Percentiles rank a stretch among this genome's conserved stretches.
Evolutionary conservation across 2,888 invertebrate genomes (phyloP).

Genomic region (Acrocera orbiculus): DNA sequence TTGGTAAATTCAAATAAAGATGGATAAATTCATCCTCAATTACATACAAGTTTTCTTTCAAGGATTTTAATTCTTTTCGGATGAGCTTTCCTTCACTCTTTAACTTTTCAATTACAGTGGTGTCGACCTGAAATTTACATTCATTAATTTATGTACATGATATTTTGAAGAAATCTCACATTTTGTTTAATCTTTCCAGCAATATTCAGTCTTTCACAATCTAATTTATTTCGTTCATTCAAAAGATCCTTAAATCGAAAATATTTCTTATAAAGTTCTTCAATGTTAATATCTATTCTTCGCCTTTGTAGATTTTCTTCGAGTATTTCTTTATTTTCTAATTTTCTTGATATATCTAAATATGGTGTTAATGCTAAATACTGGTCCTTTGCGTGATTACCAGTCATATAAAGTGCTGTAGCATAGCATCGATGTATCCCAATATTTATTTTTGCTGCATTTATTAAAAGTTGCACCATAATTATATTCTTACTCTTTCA

Average conservation of each 20-base stretch:
- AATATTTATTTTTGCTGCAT: not conserved
- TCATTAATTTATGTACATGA: too few species aligned
- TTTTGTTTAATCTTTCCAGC: too few species aligned
- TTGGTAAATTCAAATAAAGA: conserved; percentile 50
- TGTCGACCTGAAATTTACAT: not conserved
- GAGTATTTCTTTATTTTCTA: conserved; percentile 34
- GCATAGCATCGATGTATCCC: conserved; percentile 9
- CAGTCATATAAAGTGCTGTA: conserved; percentile 38
- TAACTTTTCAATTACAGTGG: conserved; percentile 30
- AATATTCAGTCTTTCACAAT: conserved; percentile 36
- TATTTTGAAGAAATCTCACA: not conserved
- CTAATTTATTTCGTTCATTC: conserved; percentile 34
- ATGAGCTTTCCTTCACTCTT: conserved; percentile 38
- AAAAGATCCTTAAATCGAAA: conserved; percentile 39
- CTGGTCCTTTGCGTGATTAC: conserved; percentile 47
- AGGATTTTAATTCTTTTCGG: conserved; percentile 43
- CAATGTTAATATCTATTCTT: conserved; percentile 35
- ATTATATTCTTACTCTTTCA: too few species aligned
- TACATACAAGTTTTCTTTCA: conserved; percentile 48
- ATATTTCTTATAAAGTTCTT: conserved; percentile 42
- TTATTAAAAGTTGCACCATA: not conserved
- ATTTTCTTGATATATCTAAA: conserved; percentile 42
- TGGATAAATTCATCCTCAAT: conserved; percentile 52
- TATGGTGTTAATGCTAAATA: conserved; percentile 50
- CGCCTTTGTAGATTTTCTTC: conserved; percentile 39